Evolutionary conservation across 64 coral and sea anemone species (phyloP), one percentile per base, ranked within the genome.

Genomic region (Montipora foliosa): DNA sequence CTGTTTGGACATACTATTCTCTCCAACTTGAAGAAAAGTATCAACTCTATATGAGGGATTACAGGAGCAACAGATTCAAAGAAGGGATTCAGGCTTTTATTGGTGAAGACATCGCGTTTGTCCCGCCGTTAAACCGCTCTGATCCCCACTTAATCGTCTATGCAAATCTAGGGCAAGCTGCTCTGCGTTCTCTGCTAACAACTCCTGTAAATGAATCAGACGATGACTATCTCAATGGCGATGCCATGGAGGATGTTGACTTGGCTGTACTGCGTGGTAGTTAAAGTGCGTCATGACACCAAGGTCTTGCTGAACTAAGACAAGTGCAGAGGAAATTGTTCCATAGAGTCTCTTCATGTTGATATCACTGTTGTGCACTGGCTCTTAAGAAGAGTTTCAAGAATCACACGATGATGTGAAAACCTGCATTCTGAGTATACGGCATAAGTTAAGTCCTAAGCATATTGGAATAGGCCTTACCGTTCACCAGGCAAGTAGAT

Each of bases 211-310:
- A 29, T 29, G 29, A 29, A 29, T 29, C 29, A 74, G 71, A n/a
- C 10, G 47, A 68, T 80, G 92, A 88, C 75, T 76, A 89, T 52
- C 70, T 80, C 67, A 75, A 78, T 19, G 78, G 78, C 64, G 71
- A 86, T 77, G 79, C 67, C 44, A 50, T 57, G 44, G 93, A 95
- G 82, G 87, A 89, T 74, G 71, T 50, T 90, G 66, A 95, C 88
- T 68, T 95, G 89, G 94, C 80, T 95, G 76, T 91, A 58, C 90
- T 58, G 94, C n/a, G 89, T 87, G 74, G 88, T 52, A 60, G 61
- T 90, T 52, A 91, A 91, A 81, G 89, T 95, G 87, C 89, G 88
- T 29, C 94, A 95, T 78, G 94, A 94, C 53, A 11, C 90, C 70
- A 94, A 89, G 76, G 47, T 52, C 29, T 47, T 55, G 21, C 93